Conservation (phyloP, 2,888 invertebrate genomes). For the Aleiodes alternator region DNA sequence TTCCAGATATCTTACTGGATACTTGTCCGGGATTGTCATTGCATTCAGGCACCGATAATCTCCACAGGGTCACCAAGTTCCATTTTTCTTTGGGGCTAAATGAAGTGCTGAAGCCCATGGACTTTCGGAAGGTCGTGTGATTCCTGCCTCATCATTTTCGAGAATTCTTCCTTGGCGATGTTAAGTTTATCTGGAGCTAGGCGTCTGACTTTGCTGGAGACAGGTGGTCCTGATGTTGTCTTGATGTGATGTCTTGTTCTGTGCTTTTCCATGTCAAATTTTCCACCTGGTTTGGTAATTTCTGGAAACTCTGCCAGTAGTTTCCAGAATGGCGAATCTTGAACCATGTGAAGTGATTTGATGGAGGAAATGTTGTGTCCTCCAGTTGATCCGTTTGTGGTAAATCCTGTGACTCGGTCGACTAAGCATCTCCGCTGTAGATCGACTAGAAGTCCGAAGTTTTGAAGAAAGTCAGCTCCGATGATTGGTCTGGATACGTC, state of each 20-base stretch:
- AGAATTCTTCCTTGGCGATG: background rate
- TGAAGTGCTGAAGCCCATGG: conserved; percentile 5
- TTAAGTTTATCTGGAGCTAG: background rate
- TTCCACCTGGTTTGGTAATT: background rate
- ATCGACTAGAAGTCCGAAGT: conserved; percentile 3
- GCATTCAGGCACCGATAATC: background rate
- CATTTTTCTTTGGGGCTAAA: conserved; percentile 9
- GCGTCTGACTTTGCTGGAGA: conserved; percentile 5
- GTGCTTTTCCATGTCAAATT: background rate
- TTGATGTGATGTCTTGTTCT: background rate
- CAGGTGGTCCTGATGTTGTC: conserved; percentile 1
- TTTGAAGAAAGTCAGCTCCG: conserved; percentile 1
- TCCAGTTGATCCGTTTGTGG: background rate
- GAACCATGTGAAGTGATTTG: background rate
- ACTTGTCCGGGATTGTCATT: conserved; percentile 1
- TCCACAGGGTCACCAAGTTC: background rate
- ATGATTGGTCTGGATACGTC: conserved; percentile 4
- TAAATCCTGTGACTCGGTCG: background rate
- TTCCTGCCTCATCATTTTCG: background rate
- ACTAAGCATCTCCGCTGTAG: background rate
- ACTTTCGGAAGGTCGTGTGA: background rate
- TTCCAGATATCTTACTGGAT: conserved; percentile 4
- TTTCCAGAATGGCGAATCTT: background rate
- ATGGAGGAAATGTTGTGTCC: background rate
- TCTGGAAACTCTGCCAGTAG: background rate